Evolutionary conservation across 2,797 vertebrate species (phyloP).

Genomic region (Tiaroga cobitis): DNA sequence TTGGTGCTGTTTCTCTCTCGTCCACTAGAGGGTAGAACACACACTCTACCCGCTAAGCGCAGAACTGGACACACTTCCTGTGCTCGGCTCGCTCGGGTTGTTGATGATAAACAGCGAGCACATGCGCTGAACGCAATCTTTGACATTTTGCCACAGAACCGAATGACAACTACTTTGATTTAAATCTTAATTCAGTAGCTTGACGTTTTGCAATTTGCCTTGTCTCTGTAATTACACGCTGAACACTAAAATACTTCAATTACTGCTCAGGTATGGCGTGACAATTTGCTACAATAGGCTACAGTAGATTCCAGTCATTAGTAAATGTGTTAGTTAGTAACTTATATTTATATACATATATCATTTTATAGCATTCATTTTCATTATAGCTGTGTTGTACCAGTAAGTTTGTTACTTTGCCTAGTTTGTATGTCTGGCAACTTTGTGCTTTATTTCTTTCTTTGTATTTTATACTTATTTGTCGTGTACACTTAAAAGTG

Average conservation of each 20-base stretch:
- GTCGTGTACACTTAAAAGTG: neutral
- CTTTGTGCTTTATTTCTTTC: neutral
- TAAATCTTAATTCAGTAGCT: neutral
- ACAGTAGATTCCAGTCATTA: neutral
- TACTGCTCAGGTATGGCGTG: conserved; percentile 9
- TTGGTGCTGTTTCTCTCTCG: conserved; percentile 6
- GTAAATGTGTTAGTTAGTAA: neutral
- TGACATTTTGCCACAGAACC: neutral
- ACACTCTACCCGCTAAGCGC: neutral
- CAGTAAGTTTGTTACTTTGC: neutral
- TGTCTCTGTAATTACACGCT: neutral
- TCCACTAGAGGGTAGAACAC: conserved; percentile 21
- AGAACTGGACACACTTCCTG: conserved; percentile 21
- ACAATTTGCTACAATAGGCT: neutral
- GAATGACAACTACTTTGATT: neutral
- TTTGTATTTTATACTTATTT: neutral
- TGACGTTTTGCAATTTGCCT: neutral
- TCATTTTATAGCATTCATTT: too few species aligned
- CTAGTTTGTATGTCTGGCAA: neutral
- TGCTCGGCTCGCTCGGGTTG: neutral
- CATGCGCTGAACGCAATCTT: neutral
- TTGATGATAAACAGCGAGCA: conserved; percentile 9
- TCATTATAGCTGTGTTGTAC: neutral
- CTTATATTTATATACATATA: neutral
- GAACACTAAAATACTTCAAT: neutral